phyloP scores from a whole-genome alignment of 2,113 vertebrate species.

The Mixornis gularis region DNA sequence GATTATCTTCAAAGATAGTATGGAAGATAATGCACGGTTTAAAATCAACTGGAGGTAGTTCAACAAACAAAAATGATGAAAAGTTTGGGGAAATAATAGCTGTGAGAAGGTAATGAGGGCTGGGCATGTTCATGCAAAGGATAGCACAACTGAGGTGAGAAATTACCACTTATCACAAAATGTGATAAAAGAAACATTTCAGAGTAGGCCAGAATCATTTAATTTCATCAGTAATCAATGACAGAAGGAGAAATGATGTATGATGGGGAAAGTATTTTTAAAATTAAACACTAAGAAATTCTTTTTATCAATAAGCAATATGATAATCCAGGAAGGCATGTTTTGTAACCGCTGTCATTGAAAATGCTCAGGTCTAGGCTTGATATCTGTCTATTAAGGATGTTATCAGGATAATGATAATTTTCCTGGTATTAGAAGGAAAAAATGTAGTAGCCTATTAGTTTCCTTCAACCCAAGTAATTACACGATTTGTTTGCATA shows the following conservation, averaged over 20 bases:
- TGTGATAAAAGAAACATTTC: background rate
- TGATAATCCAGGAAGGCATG: background rate
- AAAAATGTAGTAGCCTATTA: background rate
- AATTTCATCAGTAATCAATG: slow-evolving; percentile 8
- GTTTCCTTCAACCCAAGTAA: slow-evolving; percentile 1
- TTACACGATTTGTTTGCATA: background rate
- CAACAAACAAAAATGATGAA: slow-evolving; percentile 26
- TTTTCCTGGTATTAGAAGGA: slow-evolving; percentile 19
- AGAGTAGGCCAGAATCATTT: background rate
- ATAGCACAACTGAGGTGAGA: background rate
- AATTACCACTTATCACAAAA: background rate
- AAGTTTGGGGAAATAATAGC: slow-evolving; percentile 38
- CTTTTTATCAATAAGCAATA: background rate
- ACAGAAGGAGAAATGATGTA: background rate
- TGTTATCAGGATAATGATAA: slow-evolving; percentile 5
- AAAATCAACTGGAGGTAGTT: slow-evolving; percentile 30
- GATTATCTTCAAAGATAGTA: slow-evolving; percentile 5
- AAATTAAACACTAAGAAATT: background rate
- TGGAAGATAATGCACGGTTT: background rate
- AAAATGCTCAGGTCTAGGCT: background rate
- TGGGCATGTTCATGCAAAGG: slow-evolving; percentile 36
- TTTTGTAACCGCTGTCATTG: background rate
- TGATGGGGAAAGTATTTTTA: background rate
- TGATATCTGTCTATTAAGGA: background rate
- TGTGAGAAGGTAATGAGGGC: background rate